Conservation (phyloP, 1,140 invertebrate species). For the Drosophila ohnishii region DNA sequence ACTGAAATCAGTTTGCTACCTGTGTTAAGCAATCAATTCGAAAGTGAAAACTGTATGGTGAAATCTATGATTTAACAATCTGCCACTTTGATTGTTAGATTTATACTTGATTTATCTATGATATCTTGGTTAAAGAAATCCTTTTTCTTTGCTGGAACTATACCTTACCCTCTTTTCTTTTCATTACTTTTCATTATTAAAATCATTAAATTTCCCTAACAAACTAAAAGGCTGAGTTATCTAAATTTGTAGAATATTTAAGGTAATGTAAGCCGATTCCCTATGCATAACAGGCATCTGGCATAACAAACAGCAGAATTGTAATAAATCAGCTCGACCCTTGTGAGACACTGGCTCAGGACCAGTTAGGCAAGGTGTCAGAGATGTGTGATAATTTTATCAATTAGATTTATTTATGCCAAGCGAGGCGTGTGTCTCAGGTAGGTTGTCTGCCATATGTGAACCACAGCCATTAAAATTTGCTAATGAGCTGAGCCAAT, state of each 20-base stretch:
- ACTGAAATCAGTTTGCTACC: constrained; percentile 40
- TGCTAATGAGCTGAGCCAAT: constrained; percentile 24
- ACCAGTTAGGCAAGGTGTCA: constrained; percentile 48
- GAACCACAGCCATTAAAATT: constrained; percentile 31
- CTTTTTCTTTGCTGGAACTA: neutral
- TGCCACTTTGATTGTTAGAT: too few species aligned
- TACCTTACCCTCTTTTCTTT: neutral
- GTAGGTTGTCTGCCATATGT: constrained; percentile 16
- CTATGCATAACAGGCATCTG: constrained; percentile 6
- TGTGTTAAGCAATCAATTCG: constrained; percentile 33
- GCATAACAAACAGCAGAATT: constrained; percentile 34
- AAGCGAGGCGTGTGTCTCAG: constrained; percentile 43
- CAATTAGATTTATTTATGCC: constrained; percentile 50
- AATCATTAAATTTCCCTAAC: neutral
- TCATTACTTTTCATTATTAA: neutral
- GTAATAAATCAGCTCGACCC: constrained; percentile 40
- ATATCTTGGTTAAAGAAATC: neutral
- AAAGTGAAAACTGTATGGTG: constrained; percentile 39
- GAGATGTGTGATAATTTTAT: constrained; percentile 62
- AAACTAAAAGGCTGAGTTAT: neutral
- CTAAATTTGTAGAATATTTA: neutral
- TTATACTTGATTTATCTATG: neutral
- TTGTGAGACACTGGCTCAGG: constrained; percentile 37
- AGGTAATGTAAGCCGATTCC: neutral
- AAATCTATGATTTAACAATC: constrained; percentile 25